These are phyloP conservation scores for Psylliodes chrysocephalus DNA, from an alignment of 2,888 invertebrate species.

Conservation along the genomic window DNA sequence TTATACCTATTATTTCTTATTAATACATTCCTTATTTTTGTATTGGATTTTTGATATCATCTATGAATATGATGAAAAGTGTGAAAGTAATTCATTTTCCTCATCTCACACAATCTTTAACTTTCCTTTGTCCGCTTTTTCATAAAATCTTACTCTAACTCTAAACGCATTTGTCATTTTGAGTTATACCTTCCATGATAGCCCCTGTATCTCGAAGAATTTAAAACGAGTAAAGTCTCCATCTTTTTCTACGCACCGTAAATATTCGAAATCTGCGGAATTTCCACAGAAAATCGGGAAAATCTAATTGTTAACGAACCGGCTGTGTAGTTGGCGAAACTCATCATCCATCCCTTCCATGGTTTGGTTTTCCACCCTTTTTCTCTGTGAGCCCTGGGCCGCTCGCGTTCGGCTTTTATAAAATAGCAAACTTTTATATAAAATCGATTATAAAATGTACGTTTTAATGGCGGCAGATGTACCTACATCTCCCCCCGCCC, in stretches of 20 bases:
- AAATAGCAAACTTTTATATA: constrained; percentile 54
- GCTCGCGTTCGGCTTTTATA: constrained; percentile 48
- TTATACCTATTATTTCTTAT: no score
- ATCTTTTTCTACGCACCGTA: background rate
- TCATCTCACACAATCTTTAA: no score
- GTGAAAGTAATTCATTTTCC: no score
- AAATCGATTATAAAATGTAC: constrained; percentile 54
- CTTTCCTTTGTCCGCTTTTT: no score
- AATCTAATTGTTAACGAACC: constrained; percentile 43
- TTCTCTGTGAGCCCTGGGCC: constrained; percentile 40
- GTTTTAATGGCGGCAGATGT: constrained; percentile 51
- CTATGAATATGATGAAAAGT: no score
- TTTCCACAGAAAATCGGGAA: constrained; percentile 33
- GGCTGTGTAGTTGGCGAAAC: constrained; percentile 41
- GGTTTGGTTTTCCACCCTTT: constrained; percentile 46
- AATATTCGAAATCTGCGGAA: constrained; percentile 35
- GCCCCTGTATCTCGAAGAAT: no score
- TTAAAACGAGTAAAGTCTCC: background rate
- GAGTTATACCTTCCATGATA: no score
- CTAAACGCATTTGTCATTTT: no score
- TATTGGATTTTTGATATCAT: no score
- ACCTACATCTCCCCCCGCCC: constrained; percentile 31
- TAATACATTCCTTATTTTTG: no score
- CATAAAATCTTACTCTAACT: no score
- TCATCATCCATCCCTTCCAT: constrained; percentile 43